phyloP scores from a whole-genome alignment of 2,797 vertebrate species.

The Siniperca obscura region DNA sequence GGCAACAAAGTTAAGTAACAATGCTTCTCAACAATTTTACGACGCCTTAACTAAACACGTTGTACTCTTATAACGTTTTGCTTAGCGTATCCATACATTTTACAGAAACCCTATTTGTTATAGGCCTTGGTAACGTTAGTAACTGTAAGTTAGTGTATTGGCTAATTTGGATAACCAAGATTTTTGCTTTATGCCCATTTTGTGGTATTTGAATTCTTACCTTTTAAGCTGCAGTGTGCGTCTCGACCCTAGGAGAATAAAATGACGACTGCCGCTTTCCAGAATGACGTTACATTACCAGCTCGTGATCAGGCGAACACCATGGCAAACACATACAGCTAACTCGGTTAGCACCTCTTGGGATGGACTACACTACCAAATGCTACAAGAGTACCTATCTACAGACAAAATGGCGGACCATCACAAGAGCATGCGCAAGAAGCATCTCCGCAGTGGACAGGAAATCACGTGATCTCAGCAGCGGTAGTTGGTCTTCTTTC shows the following conservation, averaged over 20 bases:
- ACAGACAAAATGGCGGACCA: no score
- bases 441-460: no score
- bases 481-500: no score
- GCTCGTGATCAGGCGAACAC: conserved; percentile 3
- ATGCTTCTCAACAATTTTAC: not conserved
- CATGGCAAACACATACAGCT: conserved; percentile 5
- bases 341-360: not conserved
- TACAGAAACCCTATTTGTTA: not conserved
- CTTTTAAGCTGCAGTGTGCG: conserved; percentile 25
- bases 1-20: not conserved
- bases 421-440: no score
- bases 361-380: not conserved
- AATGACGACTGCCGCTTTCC: conserved; percentile 44
- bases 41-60: not conserved
- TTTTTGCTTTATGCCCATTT: accelerated
- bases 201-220: conserved; percentile 9
- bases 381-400: not conserved
- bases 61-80: not conserved
- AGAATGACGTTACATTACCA: not conserved
- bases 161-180: not conserved
- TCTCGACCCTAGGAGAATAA: conserved; percentile 21
- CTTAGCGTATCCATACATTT: not conserved
- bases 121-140: accelerated
- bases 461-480: no score
- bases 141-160: not conserved